Evolutionary conservation across 2,113 vertebrate genomes (phyloP).

Genomic region (Loxodonta africana): DNA sequence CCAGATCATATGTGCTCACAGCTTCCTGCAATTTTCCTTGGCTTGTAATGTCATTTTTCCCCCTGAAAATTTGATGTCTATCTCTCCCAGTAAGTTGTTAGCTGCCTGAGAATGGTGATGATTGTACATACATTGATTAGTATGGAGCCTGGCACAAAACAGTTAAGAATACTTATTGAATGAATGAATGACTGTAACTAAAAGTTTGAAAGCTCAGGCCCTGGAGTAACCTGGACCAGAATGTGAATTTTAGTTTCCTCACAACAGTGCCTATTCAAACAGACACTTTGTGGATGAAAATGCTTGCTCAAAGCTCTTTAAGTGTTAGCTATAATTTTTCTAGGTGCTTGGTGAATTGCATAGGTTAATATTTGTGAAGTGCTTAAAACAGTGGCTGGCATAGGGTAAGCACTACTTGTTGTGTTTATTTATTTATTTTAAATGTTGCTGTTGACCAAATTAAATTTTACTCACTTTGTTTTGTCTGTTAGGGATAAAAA

Average conservation of each 20-base stretch:
- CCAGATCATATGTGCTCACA: neutral
- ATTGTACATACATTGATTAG: slow-evolving; percentile 32
- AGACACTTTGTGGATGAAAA: neutral
- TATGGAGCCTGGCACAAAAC: neutral
- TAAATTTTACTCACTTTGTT: slow-evolving; percentile 48
- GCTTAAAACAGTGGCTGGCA: neutral
- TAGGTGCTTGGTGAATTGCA: slow-evolving; percentile 56
- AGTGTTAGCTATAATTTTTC: slow-evolving; percentile 59
- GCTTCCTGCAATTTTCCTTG: neutral
- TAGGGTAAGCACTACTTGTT: neutral
- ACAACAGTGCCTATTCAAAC: neutral
- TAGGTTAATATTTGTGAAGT: slow-evolving; percentile 2
- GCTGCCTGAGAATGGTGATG: neutral
- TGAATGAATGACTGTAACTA: neutral
- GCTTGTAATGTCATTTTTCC: neutral
- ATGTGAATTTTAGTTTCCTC: neutral
- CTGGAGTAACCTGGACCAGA: neutral
- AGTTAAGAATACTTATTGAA: neutral
- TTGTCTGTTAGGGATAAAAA: slow-evolving; percentile 6
- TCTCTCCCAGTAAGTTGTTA: neutral
- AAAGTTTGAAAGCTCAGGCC: neutral
- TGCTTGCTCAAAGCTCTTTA: slow-evolving; percentile 37
- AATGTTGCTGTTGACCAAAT: slow-evolving; percentile 21
- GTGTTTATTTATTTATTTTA: neutral
- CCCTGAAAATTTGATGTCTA: neutral